Conservation (phyloP, 2,797 vertebrate genomes). For the Megalops cyprinoides region DNA sequence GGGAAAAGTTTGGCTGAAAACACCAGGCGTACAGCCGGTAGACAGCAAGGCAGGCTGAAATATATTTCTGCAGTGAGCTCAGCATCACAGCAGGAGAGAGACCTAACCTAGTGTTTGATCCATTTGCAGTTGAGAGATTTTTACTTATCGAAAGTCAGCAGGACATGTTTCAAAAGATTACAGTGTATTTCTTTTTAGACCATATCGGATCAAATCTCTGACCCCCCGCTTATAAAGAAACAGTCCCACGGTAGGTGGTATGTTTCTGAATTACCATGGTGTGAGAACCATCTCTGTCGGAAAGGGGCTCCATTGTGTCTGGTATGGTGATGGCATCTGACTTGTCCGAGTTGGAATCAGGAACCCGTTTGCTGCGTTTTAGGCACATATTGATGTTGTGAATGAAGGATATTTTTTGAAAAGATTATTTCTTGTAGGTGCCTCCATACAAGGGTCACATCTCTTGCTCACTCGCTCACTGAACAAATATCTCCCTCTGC, state of each 20-base stretch:
- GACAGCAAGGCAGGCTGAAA: not conserved
- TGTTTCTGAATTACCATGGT: not conserved
- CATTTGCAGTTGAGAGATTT: not conserved
- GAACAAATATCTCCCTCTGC: not conserved
- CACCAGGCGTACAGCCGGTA: not conserved
- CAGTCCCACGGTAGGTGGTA: not conserved
- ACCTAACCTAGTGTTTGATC: slow-evolving; percentile 1
- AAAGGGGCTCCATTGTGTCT: not conserved
- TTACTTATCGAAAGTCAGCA: slow-evolving; percentile 21
- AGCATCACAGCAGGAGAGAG: slow-evolving; percentile 11
- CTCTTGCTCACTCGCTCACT: not conserved
- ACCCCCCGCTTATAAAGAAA: not conserved
- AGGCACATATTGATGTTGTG: too few species aligned
- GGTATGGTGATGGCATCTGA: not conserved
- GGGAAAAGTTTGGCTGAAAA: not conserved
- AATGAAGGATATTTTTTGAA: too few species aligned
- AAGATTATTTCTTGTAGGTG: too few species aligned
- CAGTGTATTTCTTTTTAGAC: slow-evolving; percentile 23
- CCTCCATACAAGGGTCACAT: too few species aligned
- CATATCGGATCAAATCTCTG: slow-evolving; percentile 37
- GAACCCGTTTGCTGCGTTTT: too few species aligned
- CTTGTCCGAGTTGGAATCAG: too few species aligned
- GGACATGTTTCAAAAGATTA: not conserved
- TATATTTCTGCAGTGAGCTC: slow-evolving; percentile 28
- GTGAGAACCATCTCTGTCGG: not conserved